A percentile compares a stretch with the other conserved stretches of the same genome.
These are phyloP conservation scores for Henricia sp. DNA, from an alignment of 53 echinoderm and acorn worm species.

Conservation along the genomic window DNA sequence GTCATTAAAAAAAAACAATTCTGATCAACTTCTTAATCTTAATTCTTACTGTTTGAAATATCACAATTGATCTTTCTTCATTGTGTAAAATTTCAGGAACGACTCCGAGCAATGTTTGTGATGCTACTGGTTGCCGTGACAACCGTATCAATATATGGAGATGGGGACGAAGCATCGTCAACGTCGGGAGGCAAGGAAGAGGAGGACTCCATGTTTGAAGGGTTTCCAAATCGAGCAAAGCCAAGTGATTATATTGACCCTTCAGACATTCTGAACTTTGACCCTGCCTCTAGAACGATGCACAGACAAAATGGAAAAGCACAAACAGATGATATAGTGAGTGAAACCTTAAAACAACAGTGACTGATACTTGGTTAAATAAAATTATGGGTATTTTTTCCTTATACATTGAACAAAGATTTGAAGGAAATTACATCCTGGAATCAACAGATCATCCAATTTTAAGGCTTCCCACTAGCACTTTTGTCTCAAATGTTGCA, in stretches of 20 bases:
- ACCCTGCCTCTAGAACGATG: slow-evolving; percentile 73
- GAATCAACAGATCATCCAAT: too few species aligned
- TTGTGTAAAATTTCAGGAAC: neutral
- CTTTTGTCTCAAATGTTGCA: too few species aligned
- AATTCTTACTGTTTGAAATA: too few species aligned
- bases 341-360: neutral
- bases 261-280: slow-evolving; percentile 71
- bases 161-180: neutral
- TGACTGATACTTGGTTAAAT: neutral
- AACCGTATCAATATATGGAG: neutral
- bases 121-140: slow-evolving; percentile 4
- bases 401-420: too few species aligned
- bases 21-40: too few species aligned
- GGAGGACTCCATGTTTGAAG: neutral
- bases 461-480: too few species aligned
- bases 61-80: neutral
- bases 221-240: neutral
- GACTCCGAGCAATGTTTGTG: neutral
- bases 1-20: too few species aligned
- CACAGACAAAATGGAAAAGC: neutral
- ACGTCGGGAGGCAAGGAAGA: neutral
- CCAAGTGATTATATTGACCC: slow-evolving; percentile 20
- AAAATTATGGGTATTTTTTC: too few species aligned
- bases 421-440: too few species aligned
- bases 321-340: too few species aligned